Evolutionary conservation across 2,888 invertebrate species (phyloP), one percentile per base, ranked within the genome.

Genomic region (Terebella lapidaria): DNA sequence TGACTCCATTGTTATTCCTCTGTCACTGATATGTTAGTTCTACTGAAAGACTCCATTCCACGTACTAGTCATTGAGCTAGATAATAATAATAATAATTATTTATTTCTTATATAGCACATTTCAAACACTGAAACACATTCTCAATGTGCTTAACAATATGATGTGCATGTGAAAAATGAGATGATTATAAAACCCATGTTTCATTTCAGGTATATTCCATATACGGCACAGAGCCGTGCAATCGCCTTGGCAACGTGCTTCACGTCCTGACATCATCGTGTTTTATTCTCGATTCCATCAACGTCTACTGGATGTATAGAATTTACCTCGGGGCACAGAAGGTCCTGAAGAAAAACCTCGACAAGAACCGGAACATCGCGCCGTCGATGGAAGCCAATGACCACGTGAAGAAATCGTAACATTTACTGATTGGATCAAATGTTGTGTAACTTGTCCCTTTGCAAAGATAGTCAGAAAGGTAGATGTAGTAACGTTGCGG

Each of bases 271-370:
- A 67, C 77, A 30, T 62, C 72, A 10, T 71, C 77, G 3, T 77
- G 76, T 64, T 54, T 73, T 42, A 67, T 78, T 42, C 65, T 79
- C 10, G 79, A 79, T 64, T 59, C 67, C 26, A 72, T 79, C 28
- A 79, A 79, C 67, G 57, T 76, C 46, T 73, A 68, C 59, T 79
- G 79, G 79, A 76, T 78, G 65, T 71, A 70, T 60, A 76, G 73
- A 65, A 75, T 78, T 64, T 71, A 64, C 35, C 62, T 64, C 49
- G 78, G 78, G 5, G 72, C 71, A 35, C 54, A 60, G 22, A 76
- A 73, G 66, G 71, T 76, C 1, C 53, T 63, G 27, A 24, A 29
- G 18, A 45, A 29, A 18, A 51, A 35, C 3, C 29, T 29, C 18
- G 57, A 27, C 29, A 58, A 51, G 18, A 3, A 58, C 53, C 10